Base-by-base conservation (phyloP, 2,797 vertebrate genomes). In the Huso huso region DNA sequence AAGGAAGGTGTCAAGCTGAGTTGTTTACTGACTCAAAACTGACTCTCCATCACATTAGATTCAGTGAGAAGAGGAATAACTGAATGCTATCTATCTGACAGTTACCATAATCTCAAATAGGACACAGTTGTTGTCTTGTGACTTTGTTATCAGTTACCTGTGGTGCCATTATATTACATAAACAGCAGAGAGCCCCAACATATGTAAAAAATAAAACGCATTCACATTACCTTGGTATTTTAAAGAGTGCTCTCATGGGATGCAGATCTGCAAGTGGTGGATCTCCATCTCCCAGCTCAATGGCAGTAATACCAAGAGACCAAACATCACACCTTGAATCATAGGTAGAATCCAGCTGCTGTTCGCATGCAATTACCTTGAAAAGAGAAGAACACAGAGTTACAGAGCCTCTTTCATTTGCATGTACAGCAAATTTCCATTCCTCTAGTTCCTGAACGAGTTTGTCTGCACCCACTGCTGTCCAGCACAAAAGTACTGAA, bases 191-290 rank as follows among this genome's bases (percentile, higher is more conserved):
- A 37, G 23, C 23, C 23, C 23, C 23, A 37, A 37, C 2, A 37
- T 37, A 37, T 37, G 23, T 37, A 18, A 3, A 55, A 55, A 10
- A 9, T 55, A 55, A 55, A 55, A 55, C 8, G 1, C 11, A n/a
- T 13, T 8, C 23, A 37, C 10, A 77, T 80, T 83, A 98, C 95
- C 96, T 93, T 69, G 96, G 97, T 81, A 99, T 99, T 87, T 98
- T 98, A 81, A 99, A 99, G 59, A 99, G 94, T 0, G 96, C 96
- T 87, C 95, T 95, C 97, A 99, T 98, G 71, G 97, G 95, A 72
- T 99, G 95, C 65, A 99, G 90, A 71, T 98, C 94, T 4, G 95
- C 93, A 7, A 99, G 88, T 2, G 95, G 95, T 2, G 95, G 96
- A 74, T 98, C 94, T 82, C 96, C 96, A 81, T 99, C 96, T 50